Evolutionary conservation across 2,113 vertebrate genomes (phyloP).

Genomic region (Pseudorhombus dupliciocellatus): DNA sequence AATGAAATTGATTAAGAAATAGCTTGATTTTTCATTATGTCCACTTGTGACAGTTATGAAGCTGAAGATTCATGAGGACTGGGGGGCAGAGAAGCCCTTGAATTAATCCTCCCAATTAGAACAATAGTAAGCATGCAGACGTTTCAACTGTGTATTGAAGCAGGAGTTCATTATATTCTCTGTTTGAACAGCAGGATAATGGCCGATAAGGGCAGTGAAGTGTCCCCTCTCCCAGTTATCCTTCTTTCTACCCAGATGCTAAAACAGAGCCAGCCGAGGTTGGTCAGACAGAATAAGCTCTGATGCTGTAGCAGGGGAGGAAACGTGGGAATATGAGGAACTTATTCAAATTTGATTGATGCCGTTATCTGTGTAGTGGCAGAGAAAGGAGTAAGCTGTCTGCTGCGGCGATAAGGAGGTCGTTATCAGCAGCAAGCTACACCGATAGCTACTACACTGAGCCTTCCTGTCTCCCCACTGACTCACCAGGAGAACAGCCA

Average conservation of each 20-base stretch:
- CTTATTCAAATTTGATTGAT: conserved; percentile 53
- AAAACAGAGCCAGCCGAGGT: conserved; percentile 30
- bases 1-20: conserved; percentile 58
- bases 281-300: conserved; percentile 37
- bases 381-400: conserved; percentile 58
- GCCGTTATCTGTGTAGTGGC: conserved; percentile 57
- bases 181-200: not conserved
- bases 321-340: conserved; percentile 54
- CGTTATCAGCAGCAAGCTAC: conserved; percentile 51
- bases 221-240: not conserved
- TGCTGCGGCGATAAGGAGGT: conserved; percentile 58
- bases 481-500: conserved; percentile 37
- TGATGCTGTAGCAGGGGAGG: conserved; percentile 27
- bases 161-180: not conserved
- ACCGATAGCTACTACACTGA: conserved; percentile 31
- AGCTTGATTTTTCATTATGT: conserved; percentile 31
- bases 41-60: conserved; percentile 12
- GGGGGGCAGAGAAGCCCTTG: not conserved
- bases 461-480: conserved; percentile 32
- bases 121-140: not conserved
- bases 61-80: conserved; percentile 1
- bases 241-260: not conserved
- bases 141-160: not conserved
- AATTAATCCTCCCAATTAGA: not conserved
- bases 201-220: not conserved